Evolutionary conservation across 53 echinoderm and acorn worm genomes (phyloP).

Genomic region (Temnopleurus reevesii): DNA sequence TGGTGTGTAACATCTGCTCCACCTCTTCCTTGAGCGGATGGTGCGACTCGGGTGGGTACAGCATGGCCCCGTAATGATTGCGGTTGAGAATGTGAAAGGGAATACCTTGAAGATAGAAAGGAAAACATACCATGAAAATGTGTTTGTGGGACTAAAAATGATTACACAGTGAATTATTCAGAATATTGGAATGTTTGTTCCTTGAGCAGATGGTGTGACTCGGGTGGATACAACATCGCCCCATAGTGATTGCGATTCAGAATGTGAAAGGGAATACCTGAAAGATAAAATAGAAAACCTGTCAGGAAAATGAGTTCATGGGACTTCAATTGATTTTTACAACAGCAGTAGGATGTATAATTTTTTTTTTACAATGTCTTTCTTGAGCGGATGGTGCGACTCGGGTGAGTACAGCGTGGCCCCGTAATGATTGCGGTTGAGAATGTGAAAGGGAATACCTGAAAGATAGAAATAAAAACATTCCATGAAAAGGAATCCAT

Average conservation of each 20-base stretch:
- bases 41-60: constrained; percentile 61
- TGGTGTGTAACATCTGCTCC: constrained; percentile 75
- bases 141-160: not conserved
- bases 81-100: constrained; percentile 82
- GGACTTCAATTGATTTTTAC: not conserved
- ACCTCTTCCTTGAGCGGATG: constrained; percentile 71
- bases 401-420: constrained; percentile 54
- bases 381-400: constrained; percentile 62
- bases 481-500: not conserved
- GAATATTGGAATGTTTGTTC: too few relatives aligned
- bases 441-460: not conserved
- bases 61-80: constrained; percentile 76
- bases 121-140: not conserved
- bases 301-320: not conserved
- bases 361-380: too few relatives aligned
- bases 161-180: too few relatives aligned
- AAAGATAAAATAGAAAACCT: not conserved
- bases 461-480: not conserved
- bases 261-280: constrained; percentile 88
- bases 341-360: too few relatives aligned
- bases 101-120: constrained; percentile 66
- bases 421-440: not conserved
- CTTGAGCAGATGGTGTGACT: constrained; percentile 64
- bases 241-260: constrained; percentile 80
- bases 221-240: constrained; percentile 71